Conservation (phyloP, 2,888 invertebrate genomes). For the Eristalis arbustorum region DNA sequence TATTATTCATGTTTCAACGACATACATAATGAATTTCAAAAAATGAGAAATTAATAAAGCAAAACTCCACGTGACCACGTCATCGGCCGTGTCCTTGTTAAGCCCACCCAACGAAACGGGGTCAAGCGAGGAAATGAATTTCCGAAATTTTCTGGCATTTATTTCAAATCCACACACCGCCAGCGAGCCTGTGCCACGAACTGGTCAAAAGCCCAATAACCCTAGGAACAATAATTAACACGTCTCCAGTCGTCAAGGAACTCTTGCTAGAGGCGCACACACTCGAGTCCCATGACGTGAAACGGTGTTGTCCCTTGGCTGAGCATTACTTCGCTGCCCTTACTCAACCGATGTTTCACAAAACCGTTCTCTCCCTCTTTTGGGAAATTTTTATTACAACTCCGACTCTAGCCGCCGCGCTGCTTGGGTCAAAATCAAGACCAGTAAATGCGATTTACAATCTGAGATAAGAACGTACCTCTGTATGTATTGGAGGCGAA, state of each 20-base stretch:
- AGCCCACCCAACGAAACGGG: constrained; percentile 31
- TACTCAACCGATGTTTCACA: not conserved
- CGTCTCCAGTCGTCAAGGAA: constrained; percentile 44
- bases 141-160: constrained; percentile 37
- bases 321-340: constrained; percentile 1
- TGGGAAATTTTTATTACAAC: constrained; percentile 38
- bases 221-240: constrained; percentile 51
- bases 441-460: constrained; percentile 57
- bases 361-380: constrained; percentile 23
- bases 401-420: not conserved
- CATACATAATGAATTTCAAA: not conserved
- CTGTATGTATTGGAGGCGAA: constrained; percentile 35
- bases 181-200: not conserved
- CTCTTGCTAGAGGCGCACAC: constrained; percentile 29
- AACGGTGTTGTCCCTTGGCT: constrained; percentile 5
- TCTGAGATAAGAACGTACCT: constrained; percentile 39
- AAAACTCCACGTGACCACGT: constrained; percentile 14
- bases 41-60: constrained; percentile 3
- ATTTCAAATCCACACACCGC: not conserved
- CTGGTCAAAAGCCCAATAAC: constrained; percentile 61
- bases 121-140: constrained; percentile 48
- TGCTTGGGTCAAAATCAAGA: constrained; percentile 49
- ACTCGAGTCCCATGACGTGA: constrained; percentile 14
- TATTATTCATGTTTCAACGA: not conserved
- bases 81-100: constrained; percentile 25